Evolutionary conservation across 2,797 vertebrate species (phyloP), one percentile per base, ranked within the genome.

Genomic region (Falco concolor): DNA sequence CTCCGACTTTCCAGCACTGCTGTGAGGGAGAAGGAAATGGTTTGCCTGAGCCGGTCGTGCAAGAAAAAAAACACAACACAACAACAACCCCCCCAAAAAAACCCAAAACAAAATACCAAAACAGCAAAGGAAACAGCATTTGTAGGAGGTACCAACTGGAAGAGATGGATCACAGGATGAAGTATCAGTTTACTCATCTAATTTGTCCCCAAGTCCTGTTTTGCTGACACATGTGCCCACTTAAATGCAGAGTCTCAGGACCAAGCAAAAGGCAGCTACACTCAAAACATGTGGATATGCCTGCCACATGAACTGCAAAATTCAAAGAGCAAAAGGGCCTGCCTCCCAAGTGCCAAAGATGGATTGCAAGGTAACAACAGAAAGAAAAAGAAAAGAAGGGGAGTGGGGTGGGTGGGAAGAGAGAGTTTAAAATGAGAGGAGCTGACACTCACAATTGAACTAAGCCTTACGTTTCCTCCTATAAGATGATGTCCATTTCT

Each of bases 1-100:
- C 88, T 63, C 90, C 38, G 38, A 75, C 85, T 96, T 92, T 84
- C 88, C 96, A 95, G 81, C 38, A 44, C 45, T 72, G 72, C 64
- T 80, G 64, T 9, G 34, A 93, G 54, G 34, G 61, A 89, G 77
- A 74, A 87, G 75, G 75, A 84, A 89, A 87, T 70, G 61, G 13
- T 89, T 93, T 81, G 75, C 42, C 83, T 75, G 78, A 95, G 61
- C 75, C 85, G 84, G 87, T 78, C 57, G 73, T 6, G 78, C 88
- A 92, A 18, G 44, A 70, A 88, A 63, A 34, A 42, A 47, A 32
- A 42, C 32, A 44, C 44, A 17, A 8, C 44, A 44, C 44, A 44
- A 17, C 17, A 44, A 44, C 44, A 8, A 44, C 44, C 44, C 17
- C 44, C 7, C 17, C 17, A 44, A 44, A 44, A 44, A 44, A 40